Percentiles rank a stretch among this genome's conserved stretches.
These are phyloP conservation scores for Nicator chloris DNA, from an alignment of 2,113 vertebrate species.

Conservation along the genomic window DNA sequence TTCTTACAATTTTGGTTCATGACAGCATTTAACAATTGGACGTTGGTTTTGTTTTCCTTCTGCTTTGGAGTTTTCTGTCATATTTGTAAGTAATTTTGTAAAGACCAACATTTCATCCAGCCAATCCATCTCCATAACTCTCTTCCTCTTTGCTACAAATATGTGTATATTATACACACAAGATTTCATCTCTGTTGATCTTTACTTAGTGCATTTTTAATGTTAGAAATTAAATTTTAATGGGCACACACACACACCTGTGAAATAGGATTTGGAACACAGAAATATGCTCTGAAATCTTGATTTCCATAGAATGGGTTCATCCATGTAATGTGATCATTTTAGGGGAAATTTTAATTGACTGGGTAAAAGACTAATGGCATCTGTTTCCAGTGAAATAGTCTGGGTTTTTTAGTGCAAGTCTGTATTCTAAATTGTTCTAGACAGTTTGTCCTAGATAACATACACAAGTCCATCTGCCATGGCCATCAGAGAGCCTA, in stretches of 20 bases:
- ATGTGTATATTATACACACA: neutral
- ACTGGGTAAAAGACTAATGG: neutral
- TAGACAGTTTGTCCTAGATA: constrained; percentile 28
- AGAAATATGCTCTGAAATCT: neutral
- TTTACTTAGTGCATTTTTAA: neutral
- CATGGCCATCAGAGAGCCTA: neutral
- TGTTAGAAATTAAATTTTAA: neutral
- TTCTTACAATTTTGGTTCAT: neutral
- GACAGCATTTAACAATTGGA: neutral
- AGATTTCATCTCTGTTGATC: neutral
- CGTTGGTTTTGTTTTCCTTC: neutral
- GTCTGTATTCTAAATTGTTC: neutral
- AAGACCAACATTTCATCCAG: neutral
- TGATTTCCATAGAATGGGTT: neutral
- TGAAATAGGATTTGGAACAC: neutral
- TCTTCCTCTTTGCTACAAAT: neutral
- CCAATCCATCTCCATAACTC: neutral
- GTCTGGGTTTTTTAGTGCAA: neutral
- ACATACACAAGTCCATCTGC: neutral
- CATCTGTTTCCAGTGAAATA: neutral
- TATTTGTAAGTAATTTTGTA: neutral
- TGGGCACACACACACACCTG: accelerated
- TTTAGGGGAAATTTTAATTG: neutral
- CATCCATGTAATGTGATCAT: neutral
- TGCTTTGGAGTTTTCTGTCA: neutral